These are phyloP conservation scores for Aphelenchoides besseyi DNA, from an alignment of 1,140 invertebrate species.

Conservation along the genomic window DNA sequence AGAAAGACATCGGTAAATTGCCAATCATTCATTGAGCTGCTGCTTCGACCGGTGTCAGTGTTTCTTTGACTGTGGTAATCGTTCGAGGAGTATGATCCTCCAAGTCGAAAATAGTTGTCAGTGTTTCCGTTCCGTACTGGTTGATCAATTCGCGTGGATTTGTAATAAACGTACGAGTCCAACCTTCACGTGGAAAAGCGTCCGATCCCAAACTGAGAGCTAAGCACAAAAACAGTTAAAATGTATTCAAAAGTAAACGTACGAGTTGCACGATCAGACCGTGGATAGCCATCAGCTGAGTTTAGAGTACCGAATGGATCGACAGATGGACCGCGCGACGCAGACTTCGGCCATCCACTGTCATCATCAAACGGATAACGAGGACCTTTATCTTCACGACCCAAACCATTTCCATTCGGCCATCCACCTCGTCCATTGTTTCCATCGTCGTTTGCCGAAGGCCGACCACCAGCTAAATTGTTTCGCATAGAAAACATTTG, in stretches of 20 bases:
- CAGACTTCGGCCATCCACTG: slow-evolving; percentile 1
- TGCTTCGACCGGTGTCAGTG: slow-evolving; percentile 15
- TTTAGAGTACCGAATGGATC: slow-evolving; percentile 16
- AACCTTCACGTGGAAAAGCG: slow-evolving; percentile 47
- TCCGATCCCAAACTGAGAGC: slow-evolving; percentile 38
- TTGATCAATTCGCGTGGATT: slow-evolving; percentile 61
- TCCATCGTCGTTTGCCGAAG: slow-evolving; percentile 24
- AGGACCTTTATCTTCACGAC: slow-evolving; percentile 31
- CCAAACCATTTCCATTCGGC: slow-evolving; percentile 32
- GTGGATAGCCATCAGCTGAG: slow-evolving; percentile 16
- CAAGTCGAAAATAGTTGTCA: slow-evolving; percentile 49
- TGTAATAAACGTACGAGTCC: slow-evolving; percentile 56
- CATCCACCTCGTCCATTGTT: slow-evolving; percentile 25
- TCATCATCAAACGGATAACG: slow-evolving; percentile 30
- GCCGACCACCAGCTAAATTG: no score
- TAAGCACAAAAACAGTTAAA: slow-evolving; percentile 9
- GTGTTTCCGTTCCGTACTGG: slow-evolving; percentile 60
- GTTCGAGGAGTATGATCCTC: slow-evolving; percentile 38
- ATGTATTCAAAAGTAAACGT: neutral
- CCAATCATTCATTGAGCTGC: slow-evolving; percentile 8
- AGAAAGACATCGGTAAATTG: slow-evolving; percentile 5
- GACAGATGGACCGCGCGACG: neutral
- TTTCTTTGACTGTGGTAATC: slow-evolving; percentile 40
- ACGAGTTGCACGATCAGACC: slow-evolving; percentile 2
- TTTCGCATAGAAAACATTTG: neutral